Percentiles rank a stretch among this genome's conserved stretches.
Evolutionary conservation across 2,113 vertebrate species (phyloP).

Genomic region (Pavo muticus): DNA sequence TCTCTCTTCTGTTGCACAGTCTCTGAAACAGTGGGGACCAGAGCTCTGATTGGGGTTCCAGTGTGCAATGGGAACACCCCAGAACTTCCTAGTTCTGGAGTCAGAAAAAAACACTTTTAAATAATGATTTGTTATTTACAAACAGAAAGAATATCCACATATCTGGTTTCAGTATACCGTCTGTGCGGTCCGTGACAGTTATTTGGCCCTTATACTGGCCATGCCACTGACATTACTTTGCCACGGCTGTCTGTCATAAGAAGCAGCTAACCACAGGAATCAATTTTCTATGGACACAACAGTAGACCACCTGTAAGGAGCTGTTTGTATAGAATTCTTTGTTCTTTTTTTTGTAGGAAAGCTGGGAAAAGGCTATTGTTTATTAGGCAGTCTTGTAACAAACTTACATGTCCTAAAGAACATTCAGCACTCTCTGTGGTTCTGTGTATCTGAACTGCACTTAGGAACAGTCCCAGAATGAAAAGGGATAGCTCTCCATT

Average conservation of each 20-base stretch:
- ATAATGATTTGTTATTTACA: neutral
- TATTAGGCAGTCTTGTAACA: neutral
- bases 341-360: neutral
- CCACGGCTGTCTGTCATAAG: neutral
- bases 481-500: neutral
- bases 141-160: neutral
- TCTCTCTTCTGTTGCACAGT: neutral
- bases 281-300: accelerated
- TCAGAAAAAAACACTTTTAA: neutral
- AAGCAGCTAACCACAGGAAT: neutral
- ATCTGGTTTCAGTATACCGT: neutral
- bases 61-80: accelerated
- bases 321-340: neutral
- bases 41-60: neutral
- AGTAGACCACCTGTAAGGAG: neutral
- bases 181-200: neutral
- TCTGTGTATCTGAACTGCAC: neutral
- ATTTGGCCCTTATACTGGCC: neutral
- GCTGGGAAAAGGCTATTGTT: neutral
- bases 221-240: neutral
- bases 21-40: neutral
- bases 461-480: neutral
- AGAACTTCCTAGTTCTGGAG: neutral
- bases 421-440: neutral
- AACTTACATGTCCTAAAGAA: neutral